Conservation (phyloP, 1,140 invertebrate species). For the Drosophila orosa region DNA sequence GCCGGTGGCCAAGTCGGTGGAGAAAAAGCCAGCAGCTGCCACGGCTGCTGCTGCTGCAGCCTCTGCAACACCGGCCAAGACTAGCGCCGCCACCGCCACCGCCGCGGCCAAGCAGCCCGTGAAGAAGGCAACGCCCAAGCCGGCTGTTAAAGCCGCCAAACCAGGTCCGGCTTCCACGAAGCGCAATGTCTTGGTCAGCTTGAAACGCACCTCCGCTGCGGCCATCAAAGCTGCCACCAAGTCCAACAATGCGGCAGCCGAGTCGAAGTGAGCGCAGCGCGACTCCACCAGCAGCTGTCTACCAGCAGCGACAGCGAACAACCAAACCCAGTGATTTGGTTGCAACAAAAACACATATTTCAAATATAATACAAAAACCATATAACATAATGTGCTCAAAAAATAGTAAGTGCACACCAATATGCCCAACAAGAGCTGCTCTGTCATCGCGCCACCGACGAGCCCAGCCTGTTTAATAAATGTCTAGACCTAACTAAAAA, state of each 20-base stretch:
- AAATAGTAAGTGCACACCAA: constrained; percentile 34
- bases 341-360: constrained; percentile 52
- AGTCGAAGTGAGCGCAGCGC: constrained; percentile 55
- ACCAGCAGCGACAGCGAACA: constrained; percentile 37
- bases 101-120: constrained; percentile 24
- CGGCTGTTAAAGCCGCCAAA: constrained; percentile 45
- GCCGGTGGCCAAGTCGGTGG: constrained; percentile 29
- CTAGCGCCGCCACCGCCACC: constrained; percentile 5
- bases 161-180: constrained; percentile 67
- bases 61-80: constrained; percentile 26
- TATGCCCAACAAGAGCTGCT: constrained; percentile 31
- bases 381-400: constrained; percentile 30
- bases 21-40: constrained; percentile 50
- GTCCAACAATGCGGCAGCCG: constrained; percentile 34
- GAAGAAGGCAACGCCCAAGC: constrained; percentile 59
- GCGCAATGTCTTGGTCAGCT: constrained; percentile 67
- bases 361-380: constrained; percentile 38
- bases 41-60: background rate
- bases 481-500: constrained; percentile 59
- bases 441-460: constrained; percentile 30
- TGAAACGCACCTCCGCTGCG: constrained; percentile 63
- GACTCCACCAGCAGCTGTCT: constrained; percentile 26
- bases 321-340: constrained; percentile 67
- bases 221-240: constrained; percentile 61
- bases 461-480: constrained; percentile 67